Percentiles rank a stretch among this genome's conserved stretches.
Conservation (phyloP, 1,140 invertebrate genomes). For the Fopius arisanus region DNA sequence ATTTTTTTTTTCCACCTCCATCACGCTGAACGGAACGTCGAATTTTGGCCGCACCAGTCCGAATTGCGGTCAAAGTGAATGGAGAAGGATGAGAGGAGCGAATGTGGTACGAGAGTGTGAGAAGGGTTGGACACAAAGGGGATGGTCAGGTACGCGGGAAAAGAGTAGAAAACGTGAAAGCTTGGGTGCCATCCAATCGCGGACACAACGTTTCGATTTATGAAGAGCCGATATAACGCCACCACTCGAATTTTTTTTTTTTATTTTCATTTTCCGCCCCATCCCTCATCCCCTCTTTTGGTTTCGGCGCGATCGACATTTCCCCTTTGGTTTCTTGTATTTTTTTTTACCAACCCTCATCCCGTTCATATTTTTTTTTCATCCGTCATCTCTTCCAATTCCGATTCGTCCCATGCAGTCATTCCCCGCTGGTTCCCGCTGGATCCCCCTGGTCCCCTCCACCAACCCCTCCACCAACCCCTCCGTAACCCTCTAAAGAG, state of each 20-base stretch:
- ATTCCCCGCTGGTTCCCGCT: neutral
- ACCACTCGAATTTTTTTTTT: neutral
- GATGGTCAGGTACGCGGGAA: constrained; percentile 10
- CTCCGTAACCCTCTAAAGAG: neutral
- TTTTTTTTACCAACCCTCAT: neutral
- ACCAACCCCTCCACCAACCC: neutral
- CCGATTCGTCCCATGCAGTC: neutral
- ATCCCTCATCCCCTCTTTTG: neutral
- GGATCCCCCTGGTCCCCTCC: neutral
- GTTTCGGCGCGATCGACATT: constrained; percentile 11
- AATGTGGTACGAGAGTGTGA: neutral
- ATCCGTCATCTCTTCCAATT: constrained; percentile 9
- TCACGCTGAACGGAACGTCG: neutral
- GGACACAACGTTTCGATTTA: constrained; percentile 21
- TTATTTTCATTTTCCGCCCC: neutral
- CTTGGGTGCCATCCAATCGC: constrained; percentile 6
- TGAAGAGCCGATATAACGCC: constrained; percentile 12
- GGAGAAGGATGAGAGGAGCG: neutral
- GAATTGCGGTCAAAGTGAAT: constrained; percentile 18
- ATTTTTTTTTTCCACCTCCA: constrained; percentile 8
- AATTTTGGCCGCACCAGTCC: constrained; percentile 8
- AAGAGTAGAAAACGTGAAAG: constrained; percentile 1
- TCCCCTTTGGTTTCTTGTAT: neutral
- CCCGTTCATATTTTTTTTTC: neutral
- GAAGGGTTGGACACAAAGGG: constrained; percentile 5